Evolutionary conservation across 2,888 invertebrate genomes (phyloP), one percentile per base, ranked within the genome.

Genomic region (Rhagophthalmus giganteus): DNA sequence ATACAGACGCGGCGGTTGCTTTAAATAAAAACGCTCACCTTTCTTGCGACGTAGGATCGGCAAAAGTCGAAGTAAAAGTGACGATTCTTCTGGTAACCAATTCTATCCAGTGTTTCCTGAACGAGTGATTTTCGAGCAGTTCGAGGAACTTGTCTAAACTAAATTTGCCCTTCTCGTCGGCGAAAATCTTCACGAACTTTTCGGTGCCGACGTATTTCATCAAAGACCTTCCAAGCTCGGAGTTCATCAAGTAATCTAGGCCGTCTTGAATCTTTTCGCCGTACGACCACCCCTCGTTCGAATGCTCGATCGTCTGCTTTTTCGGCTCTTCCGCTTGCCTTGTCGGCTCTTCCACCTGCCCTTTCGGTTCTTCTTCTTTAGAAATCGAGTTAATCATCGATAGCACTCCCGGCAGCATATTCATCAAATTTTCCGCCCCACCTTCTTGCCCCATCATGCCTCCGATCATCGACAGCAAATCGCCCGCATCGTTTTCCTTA

Each of bases 31-130:
- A n/a, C n/a, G n/a, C n/a, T n/a, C n/a, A n/a, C n/a, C n/a, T n/a
- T n/a, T n/a, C n/a, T n/a, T 89, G 88, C 4, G 86, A 86, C 51
- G 83, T 82, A 1, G 90, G 89, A 64, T 90, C 86, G 0, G 90
- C 83, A 11, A 89, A 68, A 59, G 88, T 84, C 11, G 87, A 81
- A 16, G 88, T 81, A 78, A 86, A 83, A 45, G 87, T 85, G 0
- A 88, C 87, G 55, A 91, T 75, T 65, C 87, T 88, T 55, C 83
- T 81, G 1, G 90, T 87, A 5, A 88, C 81, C 2, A 84, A 81
- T 62, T 84, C 84, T 58, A 91, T 87, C 91, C 91, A 91, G 57
- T 87, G 83, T 35, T 87, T 81, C 55, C 91, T 82, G 64, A 90
- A 86, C 33, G 85, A 83, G 47, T 87, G 88, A 68, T 90, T 90